Conservation (phyloP, 92 coral and sea anemone genomes). For the Pocillopora meandrina region DNA sequence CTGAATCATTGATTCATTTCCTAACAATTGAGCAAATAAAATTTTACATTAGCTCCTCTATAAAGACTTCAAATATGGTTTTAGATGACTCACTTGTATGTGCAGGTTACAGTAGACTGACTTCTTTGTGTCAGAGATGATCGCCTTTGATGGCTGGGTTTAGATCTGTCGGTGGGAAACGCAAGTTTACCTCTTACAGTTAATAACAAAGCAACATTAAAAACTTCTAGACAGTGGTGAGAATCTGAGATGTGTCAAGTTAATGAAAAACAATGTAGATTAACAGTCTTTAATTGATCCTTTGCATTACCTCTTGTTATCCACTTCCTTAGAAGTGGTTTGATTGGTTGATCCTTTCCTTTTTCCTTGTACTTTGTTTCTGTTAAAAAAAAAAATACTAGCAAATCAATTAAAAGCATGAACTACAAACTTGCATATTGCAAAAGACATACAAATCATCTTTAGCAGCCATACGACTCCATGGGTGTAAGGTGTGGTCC, state of each 20-base stretch:
- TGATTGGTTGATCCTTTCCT: conserved; percentile 50
- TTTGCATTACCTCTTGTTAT: conserved; percentile 51
- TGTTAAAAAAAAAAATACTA: background rate
- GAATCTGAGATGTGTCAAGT: too few species aligned
- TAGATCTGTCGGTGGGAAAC: background rate
- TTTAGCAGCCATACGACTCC: too few species aligned
- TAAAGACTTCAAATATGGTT: too few species aligned
- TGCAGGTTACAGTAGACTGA: conserved; percentile 7
- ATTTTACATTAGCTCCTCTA: too few species aligned
- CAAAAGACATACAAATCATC: too few species aligned
- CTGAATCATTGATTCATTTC: background rate
- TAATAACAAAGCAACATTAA: background rate
- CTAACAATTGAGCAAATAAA: too few species aligned
- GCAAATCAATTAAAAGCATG: background rate
- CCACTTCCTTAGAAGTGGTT: conserved; percentile 57
- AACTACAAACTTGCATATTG: background rate
- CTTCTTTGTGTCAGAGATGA: conserved; percentile 14
- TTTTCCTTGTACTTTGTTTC: conserved; percentile 57
- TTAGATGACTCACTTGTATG: conserved; percentile 35
- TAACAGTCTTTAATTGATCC: background rate
- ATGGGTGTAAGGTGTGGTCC: too few species aligned
- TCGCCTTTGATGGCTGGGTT: conserved; percentile 31
- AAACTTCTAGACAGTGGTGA: background rate
- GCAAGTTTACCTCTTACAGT: background rate
- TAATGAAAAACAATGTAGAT: too few species aligned